These are phyloP conservation scores for Drosophila bipectinata DNA, from an alignment of 1,140 invertebrate species.

Conservation along the genomic window DNA sequence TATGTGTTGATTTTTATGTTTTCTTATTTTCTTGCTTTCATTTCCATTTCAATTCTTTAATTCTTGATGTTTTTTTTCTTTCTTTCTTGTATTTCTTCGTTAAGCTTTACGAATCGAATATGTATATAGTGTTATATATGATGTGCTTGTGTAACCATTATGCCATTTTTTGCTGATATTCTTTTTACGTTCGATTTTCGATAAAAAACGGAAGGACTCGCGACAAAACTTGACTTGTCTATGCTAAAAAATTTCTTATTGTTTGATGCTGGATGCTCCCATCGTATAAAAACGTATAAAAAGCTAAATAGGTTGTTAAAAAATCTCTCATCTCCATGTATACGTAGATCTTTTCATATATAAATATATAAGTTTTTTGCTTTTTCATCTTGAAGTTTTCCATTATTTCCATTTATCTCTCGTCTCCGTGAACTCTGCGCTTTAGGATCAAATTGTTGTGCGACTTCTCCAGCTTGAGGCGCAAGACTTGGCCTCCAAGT, in stretches of 20 bases:
- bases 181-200: constrained; percentile 4
- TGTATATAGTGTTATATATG: constrained; percentile 57
- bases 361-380: constrained; percentile 35
- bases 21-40: constrained; percentile 21
- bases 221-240: constrained; percentile 55
- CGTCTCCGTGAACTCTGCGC: constrained; percentile 1
- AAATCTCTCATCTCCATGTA: constrained; percentile 56
- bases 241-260: constrained; percentile 51
- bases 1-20: constrained; percentile 69
- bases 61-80: constrained; percentile 15
- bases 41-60: constrained; percentile 9
- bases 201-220: constrained; percentile 80
- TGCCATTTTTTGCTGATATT: constrained; percentile 53
- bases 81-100: constrained; percentile 7
- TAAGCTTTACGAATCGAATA: constrained; percentile 66
- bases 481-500: constrained; percentile 13
- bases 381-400: constrained; percentile 23
- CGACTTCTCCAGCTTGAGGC: constrained; percentile 25
- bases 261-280: constrained; percentile 16
- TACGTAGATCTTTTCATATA: constrained; percentile 47
- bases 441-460: constrained; percentile 46
- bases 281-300: constrained; percentile 77
- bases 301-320: constrained; percentile 77
- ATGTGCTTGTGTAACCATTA: constrained; percentile 47
- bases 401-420: constrained; percentile 8